phyloP scores from a whole-genome alignment of 1,140 invertebrate species.

The Trichonephila clavipes region DNA sequence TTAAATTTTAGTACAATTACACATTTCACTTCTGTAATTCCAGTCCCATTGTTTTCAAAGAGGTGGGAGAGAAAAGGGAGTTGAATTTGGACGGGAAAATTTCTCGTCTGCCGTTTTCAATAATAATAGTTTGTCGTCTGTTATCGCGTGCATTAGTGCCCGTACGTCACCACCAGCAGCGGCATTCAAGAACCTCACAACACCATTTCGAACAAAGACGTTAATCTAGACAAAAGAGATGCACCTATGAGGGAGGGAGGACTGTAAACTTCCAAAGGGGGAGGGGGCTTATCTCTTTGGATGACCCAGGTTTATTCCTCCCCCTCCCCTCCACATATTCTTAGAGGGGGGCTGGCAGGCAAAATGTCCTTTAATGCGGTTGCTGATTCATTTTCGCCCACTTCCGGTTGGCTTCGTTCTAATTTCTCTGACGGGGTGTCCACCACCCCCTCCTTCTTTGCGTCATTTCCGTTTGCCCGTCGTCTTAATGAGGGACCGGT shows the following conservation, averaged over 20 bases:
- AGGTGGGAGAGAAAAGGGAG: background rate
- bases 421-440: conserved; percentile 51
- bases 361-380: conserved; percentile 64
- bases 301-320: conserved; percentile 61
- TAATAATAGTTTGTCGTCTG: conserved; percentile 43
- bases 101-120: conserved; percentile 38
- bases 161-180: background rate
- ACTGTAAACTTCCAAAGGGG: conserved; percentile 7
- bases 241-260: conserved; percentile 7
- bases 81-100: conserved; percentile 31
- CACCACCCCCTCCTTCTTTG: background rate
- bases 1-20: conserved; percentile 38
- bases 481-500: conserved; percentile 67
- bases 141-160: background rate
- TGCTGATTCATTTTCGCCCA: conserved; percentile 74
- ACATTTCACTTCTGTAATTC: conserved; percentile 13
- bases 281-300: conserved; percentile 12
- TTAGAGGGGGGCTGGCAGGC: conserved; percentile 16
- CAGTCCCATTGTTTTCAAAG: conserved; percentile 10
- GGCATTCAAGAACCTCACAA: background rate
- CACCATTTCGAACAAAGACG: conserved; percentile 60
- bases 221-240: conserved; percentile 36
- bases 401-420: conserved; percentile 73
- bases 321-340: background rate
- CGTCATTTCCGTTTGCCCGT: conserved; percentile 68